Evolutionary conservation across 2,888 invertebrate species (phyloP).

Genomic region (Nemapogon koenigi): DNA sequence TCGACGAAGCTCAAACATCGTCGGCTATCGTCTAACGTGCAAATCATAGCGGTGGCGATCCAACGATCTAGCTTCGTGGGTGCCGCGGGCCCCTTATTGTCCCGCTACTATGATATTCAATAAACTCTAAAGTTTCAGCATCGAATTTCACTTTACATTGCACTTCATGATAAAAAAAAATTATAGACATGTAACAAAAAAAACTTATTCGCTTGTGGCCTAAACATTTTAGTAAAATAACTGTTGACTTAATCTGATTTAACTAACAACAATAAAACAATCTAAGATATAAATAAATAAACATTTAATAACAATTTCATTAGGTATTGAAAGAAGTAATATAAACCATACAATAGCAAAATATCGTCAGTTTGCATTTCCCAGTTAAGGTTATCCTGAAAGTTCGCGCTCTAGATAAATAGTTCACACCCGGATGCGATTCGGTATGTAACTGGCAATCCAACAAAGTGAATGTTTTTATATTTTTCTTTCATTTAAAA

Average conservation of each 20-base stretch:
- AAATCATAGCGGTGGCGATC: slow-evolving; percentile 8
- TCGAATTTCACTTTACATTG: too few relatives aligned
- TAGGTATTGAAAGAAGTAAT: slow-evolving; percentile 3
- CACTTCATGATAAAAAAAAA: too few relatives aligned
- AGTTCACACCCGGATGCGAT: slow-evolving; percentile 11
- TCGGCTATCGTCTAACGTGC: slow-evolving; percentile 7
- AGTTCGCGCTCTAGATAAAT: slow-evolving; percentile 10
- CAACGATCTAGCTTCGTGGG: slow-evolving; percentile 5
- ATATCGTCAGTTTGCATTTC: background rate
- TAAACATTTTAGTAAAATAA: too few relatives aligned
- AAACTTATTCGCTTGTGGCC: too few relatives aligned
- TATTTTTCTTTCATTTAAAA: background rate
- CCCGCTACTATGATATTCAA: background rate
- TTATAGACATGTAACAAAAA: too few relatives aligned
- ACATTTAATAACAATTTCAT: too few relatives aligned
- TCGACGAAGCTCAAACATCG: slow-evolving; percentile 25
- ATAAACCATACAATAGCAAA: background rate
- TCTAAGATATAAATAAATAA: too few relatives aligned
- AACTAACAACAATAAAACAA: too few relatives aligned
- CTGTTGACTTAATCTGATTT: too few relatives aligned
- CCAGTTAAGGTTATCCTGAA: slow-evolving; percentile 8
- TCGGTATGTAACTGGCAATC: slow-evolving; percentile 7
- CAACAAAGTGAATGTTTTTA: background rate
- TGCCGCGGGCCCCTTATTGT: slow-evolving; percentile 7
- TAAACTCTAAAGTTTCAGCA: too few relatives aligned